phyloP scores from a whole-genome alignment of 2,888 invertebrate species.

The Pterobdella sp. region DNA sequence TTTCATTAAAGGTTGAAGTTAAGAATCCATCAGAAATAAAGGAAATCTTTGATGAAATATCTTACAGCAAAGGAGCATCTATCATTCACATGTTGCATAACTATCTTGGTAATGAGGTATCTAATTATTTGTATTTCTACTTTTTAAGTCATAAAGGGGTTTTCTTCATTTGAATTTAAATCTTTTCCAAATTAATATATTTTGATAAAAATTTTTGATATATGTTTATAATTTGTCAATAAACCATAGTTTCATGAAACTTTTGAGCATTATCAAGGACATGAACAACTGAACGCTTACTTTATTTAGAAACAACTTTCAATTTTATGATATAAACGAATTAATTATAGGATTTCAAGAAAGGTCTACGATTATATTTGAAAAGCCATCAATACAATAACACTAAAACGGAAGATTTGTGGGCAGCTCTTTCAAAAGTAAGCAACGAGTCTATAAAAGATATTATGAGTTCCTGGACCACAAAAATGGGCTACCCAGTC shows the following conservation, averaged over 20 bases:
- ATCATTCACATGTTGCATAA: conserved; percentile 87
- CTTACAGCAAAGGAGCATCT: conserved; percentile 89
- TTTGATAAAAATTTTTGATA: too few relatives aligned
- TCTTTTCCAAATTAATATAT: too few relatives aligned
- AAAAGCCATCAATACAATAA: conserved; percentile 78
- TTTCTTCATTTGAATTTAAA: too few relatives aligned
- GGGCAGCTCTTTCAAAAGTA: conserved; percentile 78
- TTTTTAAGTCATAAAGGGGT: too few relatives aligned
- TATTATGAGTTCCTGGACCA: conserved; percentile 95
- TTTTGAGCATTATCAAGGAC: too few relatives aligned
- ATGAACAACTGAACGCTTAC: too few relatives aligned
- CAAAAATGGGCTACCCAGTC: conserved; percentile 87
- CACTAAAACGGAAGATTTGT: conserved; percentile 84
- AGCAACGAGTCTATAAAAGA: conserved; percentile 79
- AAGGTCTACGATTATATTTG: conserved; percentile 83
- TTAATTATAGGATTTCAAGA: conserved; percentile 69
- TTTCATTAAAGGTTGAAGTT: conserved; percentile 61
- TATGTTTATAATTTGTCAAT: too few relatives aligned
- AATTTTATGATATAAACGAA: too few relatives aligned
- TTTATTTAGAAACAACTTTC: too few relatives aligned
- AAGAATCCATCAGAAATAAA: conserved; percentile 89
- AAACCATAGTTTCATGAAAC: too few relatives aligned
- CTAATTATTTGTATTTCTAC: too few relatives aligned
- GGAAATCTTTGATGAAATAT: conserved; percentile 94
- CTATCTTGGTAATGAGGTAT: conserved; percentile 75